Conservation (phyloP, 2,797 vertebrate genomes). For the Anableps anableps region DNA sequence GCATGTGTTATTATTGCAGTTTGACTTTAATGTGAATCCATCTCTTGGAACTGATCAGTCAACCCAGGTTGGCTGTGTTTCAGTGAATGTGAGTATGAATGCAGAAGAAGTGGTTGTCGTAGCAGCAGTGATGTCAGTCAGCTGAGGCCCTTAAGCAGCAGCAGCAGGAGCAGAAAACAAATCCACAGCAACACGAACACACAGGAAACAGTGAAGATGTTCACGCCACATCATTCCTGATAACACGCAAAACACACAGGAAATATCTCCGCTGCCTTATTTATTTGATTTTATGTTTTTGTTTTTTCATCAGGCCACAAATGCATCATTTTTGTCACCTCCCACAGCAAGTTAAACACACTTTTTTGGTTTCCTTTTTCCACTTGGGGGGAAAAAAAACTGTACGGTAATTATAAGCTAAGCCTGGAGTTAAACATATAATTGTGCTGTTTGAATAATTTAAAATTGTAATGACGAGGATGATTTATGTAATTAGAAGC, state of each 20-base stretch:
- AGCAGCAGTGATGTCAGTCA: constrained; percentile 32
- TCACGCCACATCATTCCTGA: constrained; percentile 16
- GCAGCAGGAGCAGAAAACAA: constrained; percentile 5
- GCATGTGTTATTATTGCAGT: neutral
- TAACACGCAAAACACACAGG: constrained; percentile 9
- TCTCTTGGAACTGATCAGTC: neutral
- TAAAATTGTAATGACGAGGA: constrained; percentile 60
- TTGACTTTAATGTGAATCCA: neutral
- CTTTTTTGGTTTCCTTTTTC: constrained; percentile 41
- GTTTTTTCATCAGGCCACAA: constrained; percentile 15
- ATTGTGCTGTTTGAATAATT: constrained; percentile 70
- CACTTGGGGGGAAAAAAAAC: constrained; percentile 33
- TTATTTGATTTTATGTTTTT: neutral
- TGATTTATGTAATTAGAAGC: constrained; percentile 62
- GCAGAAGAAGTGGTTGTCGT: constrained; percentile 20
- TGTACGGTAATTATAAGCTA: constrained; percentile 70
- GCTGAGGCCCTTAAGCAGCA: constrained; percentile 17
- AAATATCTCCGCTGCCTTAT: neutral
- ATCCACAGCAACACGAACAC: constrained; percentile 31
- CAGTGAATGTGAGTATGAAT: constrained; percentile 10
- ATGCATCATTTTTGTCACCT: constrained; percentile 33
- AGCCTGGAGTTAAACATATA: constrained; percentile 63
- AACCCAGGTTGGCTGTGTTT: neutral
- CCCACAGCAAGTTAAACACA: constrained; percentile 54
- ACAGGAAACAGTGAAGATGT: constrained; percentile 21